Base-by-base conservation (phyloP, 2,888 invertebrate species). In the Anthrax anthrax region DNA sequence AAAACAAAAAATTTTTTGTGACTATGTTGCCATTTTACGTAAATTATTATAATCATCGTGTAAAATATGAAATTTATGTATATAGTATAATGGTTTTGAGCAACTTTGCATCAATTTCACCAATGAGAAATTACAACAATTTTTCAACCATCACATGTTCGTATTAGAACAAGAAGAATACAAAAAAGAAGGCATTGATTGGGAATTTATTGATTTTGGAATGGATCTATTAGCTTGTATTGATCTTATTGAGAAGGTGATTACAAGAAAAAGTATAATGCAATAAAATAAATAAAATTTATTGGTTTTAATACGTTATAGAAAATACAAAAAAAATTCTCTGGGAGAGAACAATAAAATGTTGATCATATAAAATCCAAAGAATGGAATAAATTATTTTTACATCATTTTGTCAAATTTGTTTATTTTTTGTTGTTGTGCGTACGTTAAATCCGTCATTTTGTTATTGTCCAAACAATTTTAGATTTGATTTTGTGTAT, bases 141-240 rank as follows among this genome's bases (percentile, higher is more conserved):
- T 92, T 81, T 94, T 94, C 84, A 94, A 94, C 75, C 92, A 94
- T 68, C 87, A 94, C 80, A 94, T 94, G 92, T 94, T 94, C 74
- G 90, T 94, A 61, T 80, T 94, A 60, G 92, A 94, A 72, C 92
- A 94, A 82, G 92, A 94, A 71, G 92, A 92, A 70, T 94, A 94
- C 77, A 86, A 87, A 72, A 79, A 73, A 62, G 92, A 94, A 71
- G 92, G 92, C 67, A 92, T 94, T 73, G 78, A 87, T 65, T 95
- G 94, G 94, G 78, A 78, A 58, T 94, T 94, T 77, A 94, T 94
- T 72, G 92, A 95, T 79, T 94, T 94, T 72, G 94, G 94, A 71
- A 88, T 94, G 85, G 92, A 94, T 72, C 79, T 94, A 72, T 80
- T 85, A 63, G 88, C 89, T 71, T 91, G 91, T 80, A 94, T 94